Conservation (phyloP, 2,888 invertebrate species). For the Abrostola triplasia region DNA sequence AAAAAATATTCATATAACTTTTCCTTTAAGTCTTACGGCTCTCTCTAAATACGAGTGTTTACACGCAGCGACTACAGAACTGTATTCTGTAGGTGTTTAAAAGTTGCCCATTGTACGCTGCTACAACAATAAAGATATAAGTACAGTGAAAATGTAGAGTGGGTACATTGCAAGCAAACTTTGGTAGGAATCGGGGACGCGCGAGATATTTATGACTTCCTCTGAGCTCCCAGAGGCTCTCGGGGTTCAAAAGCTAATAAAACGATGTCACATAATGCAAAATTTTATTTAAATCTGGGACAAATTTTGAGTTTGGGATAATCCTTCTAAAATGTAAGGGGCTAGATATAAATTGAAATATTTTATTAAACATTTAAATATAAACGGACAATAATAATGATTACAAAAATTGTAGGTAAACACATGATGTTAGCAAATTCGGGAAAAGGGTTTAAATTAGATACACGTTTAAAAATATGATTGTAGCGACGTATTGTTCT, state of each 20-base stretch:
- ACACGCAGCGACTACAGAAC: slow-evolving; percentile 36
- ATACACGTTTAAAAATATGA: too few species aligned
- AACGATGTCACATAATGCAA: slow-evolving; percentile 77
- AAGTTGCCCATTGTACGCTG: slow-evolving; percentile 54
- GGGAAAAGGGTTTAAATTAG: too few species aligned
- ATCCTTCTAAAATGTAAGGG: slow-evolving; percentile 42
- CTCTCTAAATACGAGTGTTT: slow-evolving; percentile 46
- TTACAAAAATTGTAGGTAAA: too few species aligned
- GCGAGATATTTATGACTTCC: slow-evolving; percentile 82
- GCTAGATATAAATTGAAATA: slow-evolving; percentile 27
- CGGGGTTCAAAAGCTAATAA: slow-evolving; percentile 79
- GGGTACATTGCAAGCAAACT: slow-evolving; percentile 74
- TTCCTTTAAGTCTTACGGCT: slow-evolving; percentile 50
- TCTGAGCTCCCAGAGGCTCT: slow-evolving; percentile 71
- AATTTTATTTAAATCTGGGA: slow-evolving; percentile 66
- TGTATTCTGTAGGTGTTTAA: slow-evolving; percentile 55
- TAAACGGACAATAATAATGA: too few species aligned
- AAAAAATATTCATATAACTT: slow-evolving; percentile 71
- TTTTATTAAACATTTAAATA: slow-evolving; percentile 13
- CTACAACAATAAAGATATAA: slow-evolving; percentile 63
- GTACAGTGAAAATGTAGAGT: slow-evolving; percentile 59
- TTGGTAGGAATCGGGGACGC: slow-evolving; percentile 76
- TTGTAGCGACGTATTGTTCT: too few species aligned
- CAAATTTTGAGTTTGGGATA: slow-evolving; percentile 60
- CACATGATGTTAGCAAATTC: not conserved